Percentiles rank a stretch among this genome's conserved stretches.
Conservation (phyloP, 2,888 invertebrate species). For the Melangyna quadrimaculata region DNA sequence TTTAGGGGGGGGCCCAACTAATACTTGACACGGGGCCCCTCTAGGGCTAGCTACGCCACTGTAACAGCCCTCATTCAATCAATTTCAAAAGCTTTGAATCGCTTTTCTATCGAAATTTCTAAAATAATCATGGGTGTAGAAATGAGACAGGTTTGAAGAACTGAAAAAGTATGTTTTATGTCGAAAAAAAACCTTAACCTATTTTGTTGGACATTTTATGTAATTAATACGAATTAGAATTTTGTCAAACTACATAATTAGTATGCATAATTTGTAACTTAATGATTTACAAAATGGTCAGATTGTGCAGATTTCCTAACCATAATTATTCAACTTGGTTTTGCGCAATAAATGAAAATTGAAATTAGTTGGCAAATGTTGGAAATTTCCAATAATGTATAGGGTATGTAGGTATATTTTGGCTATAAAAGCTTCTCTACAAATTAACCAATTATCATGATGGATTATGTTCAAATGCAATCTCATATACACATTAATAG, state of each 20-base stretch:
- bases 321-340: background rate
- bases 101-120: too few relatives aligned
- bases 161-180: too few relatives aligned
- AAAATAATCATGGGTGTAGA: too few relatives aligned
- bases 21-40: too few relatives aligned
- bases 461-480: background rate
- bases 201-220: background rate
- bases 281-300: background rate
- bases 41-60: too few relatives aligned
- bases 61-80: too few relatives aligned
- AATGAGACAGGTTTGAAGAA: too few relatives aligned
- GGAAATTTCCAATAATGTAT: background rate
- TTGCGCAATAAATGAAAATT: background rate
- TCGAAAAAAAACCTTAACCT: too few relatives aligned
- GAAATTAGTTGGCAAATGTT: background rate
- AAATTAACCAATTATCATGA: conserved; percentile 1
- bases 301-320: background rate
- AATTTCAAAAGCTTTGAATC: too few relatives aligned
- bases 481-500: background rate
- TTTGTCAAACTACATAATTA: background rate
- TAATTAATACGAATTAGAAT: background rate
- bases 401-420: background rate
- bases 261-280: background rate
- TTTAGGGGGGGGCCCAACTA: too few relatives aligned
- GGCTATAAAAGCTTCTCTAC: background rate